Evolutionary conservation across 1,140 invertebrate genomes (phyloP), one percentile per base, ranked within the genome.

Genomic region (Oncopeltus fasciatus): DNA sequence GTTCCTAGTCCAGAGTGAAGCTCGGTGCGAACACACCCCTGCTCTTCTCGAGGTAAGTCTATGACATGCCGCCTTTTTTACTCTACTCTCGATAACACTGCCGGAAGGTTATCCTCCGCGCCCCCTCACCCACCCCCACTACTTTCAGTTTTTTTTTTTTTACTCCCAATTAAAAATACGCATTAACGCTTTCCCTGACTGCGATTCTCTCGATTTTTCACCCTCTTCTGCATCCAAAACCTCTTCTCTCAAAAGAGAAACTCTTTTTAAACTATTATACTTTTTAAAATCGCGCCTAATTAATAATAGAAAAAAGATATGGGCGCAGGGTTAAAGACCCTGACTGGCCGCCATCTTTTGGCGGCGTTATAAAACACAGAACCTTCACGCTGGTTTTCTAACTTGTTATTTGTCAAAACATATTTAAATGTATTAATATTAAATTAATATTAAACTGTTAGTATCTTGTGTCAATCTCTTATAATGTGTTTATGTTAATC

Each of bases 311-410:
- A 24, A 53, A 53, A 53, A 53, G 26, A 53, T 21, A 46, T 46
- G 44, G 44, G n/a, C 44, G 49, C 20, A 16, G 24, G 49, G 24
- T 24, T 18, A 53, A 8, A 53, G 24, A 49, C 49, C 49, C 12
- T 24, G 18, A 53, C 21, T 20, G 44, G 49, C 49, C 14, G 49
- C 49, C 49, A 53, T 53, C 49, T 53, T 53, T 53, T 53, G 49
- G 49, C 49, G 49, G 49, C 49, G 18, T 53, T 26, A 12, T 38
- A 38, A 38, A 38, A 38, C 31, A 38, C 31, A 8, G 31, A 38
- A 38, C 31, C 31, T 38, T 38, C 31, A 38, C 31, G 31, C 31
- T 38, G 31, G 31, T 38, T 38, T 14, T 14, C 31, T 38, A 38
- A 5, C 31, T 8, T 8, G 31, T 38, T 38, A n/a, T 38, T 38